Evolutionary conservation across 2,888 invertebrate species (phyloP), one percentile per base, ranked within the genome.

Genomic region (Chymomyza fuscimana): DNA sequence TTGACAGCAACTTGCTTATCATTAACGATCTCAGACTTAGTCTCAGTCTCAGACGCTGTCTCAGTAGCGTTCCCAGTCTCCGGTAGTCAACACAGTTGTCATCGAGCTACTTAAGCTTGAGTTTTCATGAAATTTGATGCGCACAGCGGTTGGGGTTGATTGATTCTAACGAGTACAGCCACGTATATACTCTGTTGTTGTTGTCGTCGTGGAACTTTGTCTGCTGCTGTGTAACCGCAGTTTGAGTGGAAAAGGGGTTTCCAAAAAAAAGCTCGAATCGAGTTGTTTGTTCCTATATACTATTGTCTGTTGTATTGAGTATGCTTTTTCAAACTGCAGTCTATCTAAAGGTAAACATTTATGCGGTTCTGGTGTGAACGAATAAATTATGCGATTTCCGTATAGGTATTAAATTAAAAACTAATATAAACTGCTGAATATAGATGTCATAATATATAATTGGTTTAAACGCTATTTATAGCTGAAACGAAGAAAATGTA

Each of bases 1-100:
- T 54, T 36, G 32, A 52, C 15, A 56, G 65, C 15, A 60, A 9
- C 25, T 63, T 62, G 62, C 68, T 75, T 78, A 82, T 87, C 82
- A 80, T 76, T 82, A 66, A 76, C 78, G 87, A 85, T 85, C 76
- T 76, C 22, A 64, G n/a, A 15, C 46, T 25, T n/a, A 25, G 60
- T 36, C 36, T 36, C 36, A 1, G 36, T 36, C 36, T 9, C 6
- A 36, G 36, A 36, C 6, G 36, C 36, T 25, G 25, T 25, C 25
- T 25, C 25, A 25, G 25, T 25, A 3, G 25, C 2, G 40, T 46
- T 10, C 40, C 6, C 12, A 46, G 6, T 58, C 58, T 58, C 6
- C 59, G 25, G 59, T 69, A 75, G 77, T 78, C 63, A 74, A 15
- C 58, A 62, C 15, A 19, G 16, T 40, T 40, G 61, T 40, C 61